Evolutionary conservation across 2,113 vertebrate genomes (phyloP).

Genomic region (Centrocercus urophasianus): DNA sequence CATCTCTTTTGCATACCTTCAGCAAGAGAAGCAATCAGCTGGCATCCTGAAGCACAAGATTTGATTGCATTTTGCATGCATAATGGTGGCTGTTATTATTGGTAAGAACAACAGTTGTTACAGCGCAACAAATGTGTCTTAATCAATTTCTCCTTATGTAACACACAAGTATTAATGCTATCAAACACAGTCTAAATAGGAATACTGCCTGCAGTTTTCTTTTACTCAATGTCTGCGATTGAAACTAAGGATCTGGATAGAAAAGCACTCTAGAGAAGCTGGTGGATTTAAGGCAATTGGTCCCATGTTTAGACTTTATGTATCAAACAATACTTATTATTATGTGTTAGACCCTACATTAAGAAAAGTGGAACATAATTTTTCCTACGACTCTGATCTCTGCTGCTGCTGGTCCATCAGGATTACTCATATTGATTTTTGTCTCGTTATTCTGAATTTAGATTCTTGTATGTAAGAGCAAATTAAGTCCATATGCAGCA

Average conservation of each 20-base stretch:
- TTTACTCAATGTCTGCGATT: neutral
- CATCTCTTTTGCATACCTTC: neutral
- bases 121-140: conserved; percentile 58
- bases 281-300: neutral
- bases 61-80: conserved; percentile 53
- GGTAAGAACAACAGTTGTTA: conserved; percentile 58
- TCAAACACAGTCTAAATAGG: conserved; percentile 29
- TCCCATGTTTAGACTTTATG: neutral
- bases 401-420: neutral
- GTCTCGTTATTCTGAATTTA: neutral
- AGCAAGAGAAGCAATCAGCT: conserved; percentile 31
- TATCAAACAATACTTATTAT: neutral
- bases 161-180: conserved; percentile 45
- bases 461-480: neutral
- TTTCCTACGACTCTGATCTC: neutral
- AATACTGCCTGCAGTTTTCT: conserved; percentile 1
- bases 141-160: conserved; percentile 65
- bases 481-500: neutral
- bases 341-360: neutral
- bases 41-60: neutral
- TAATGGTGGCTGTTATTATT: conserved; percentile 50
- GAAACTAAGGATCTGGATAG: neutral
- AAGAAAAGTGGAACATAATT: neutral
- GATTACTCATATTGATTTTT: neutral
- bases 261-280: neutral